These are phyloP conservation scores for Microctonus hyperodae DNA, from an alignment of 2,888 invertebrate species.

Conservation along the genomic window DNA sequence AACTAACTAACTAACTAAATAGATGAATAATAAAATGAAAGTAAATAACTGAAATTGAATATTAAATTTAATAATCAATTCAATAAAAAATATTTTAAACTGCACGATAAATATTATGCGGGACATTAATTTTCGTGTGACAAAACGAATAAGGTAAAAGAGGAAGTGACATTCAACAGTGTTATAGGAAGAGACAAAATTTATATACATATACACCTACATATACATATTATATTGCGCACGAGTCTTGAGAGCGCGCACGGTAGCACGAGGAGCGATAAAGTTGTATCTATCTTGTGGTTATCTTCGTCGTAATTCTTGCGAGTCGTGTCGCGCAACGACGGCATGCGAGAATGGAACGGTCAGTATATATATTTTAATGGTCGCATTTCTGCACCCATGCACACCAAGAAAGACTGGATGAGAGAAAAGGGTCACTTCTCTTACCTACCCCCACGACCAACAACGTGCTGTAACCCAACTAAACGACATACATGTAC, in stretches of 20 bases:
- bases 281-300: slow-evolving; percentile 57
- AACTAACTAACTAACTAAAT: too few relatives aligned
- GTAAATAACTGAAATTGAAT: too few relatives aligned
- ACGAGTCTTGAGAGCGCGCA: slow-evolving; percentile 29
- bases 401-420: slow-evolving; percentile 33
- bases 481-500: background rate
- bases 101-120: background rate
- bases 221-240: background rate
- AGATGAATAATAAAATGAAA: too few relatives aligned
- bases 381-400: slow-evolving; percentile 51
- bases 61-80: too few relatives aligned
- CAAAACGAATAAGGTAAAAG: background rate
- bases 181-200: background rate
- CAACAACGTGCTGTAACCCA: background rate
- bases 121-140: slow-evolving; percentile 6
- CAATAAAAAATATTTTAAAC: too few relatives aligned
- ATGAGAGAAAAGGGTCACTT: background rate
- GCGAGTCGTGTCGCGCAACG: slow-evolving; percentile 46
- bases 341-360: slow-evolving; percentile 45
- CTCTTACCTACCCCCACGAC: background rate
- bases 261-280: slow-evolving; percentile 48
- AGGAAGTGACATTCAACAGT: slow-evolving; percentile 21
- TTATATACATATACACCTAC: background rate
- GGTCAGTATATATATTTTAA: slow-evolving; percentile 57
- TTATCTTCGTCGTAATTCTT: slow-evolving; percentile 57